phyloP scores from a whole-genome alignment of 2,113 vertebrate species.

The Cephalopterus ornatus region DNA sequence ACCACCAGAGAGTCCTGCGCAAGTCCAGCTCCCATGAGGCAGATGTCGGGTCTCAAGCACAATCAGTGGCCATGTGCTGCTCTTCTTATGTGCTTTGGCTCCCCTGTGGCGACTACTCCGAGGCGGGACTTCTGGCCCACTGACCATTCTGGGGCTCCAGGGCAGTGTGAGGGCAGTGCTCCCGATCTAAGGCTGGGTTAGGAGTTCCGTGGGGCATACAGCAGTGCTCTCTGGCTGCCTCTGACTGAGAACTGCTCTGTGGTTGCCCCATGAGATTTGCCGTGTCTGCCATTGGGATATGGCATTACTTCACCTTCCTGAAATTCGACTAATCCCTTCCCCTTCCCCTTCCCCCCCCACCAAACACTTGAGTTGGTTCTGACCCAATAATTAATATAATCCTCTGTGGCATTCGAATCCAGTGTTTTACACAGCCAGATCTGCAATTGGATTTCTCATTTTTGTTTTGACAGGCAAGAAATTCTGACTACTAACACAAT shows the following conservation, averaged over 20 bases:
- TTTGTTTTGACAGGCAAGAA: background rate
- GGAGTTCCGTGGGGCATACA: too few relatives aligned
- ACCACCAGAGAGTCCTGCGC: background rate
- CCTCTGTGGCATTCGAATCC: background rate
- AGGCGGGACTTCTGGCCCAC: background rate
- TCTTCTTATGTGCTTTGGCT: background rate
- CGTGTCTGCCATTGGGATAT: background rate
- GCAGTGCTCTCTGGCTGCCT: background rate
- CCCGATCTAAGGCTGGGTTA: background rate
- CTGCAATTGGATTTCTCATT: background rate
- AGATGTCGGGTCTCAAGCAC: background rate
- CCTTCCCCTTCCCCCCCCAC: too few relatives aligned
- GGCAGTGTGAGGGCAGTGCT: background rate
- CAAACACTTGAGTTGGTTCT: background rate
- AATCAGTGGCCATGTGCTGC: background rate
- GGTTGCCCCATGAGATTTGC: background rate
- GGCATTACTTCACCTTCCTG: background rate
- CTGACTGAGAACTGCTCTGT: too few relatives aligned
- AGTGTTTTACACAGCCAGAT: background rate
- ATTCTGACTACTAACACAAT: background rate
- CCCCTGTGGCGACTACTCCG: background rate
- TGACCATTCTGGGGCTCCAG: background rate
- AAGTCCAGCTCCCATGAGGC: background rate
- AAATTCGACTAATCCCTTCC: background rate
- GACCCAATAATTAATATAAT: background rate